A percentile compares a stretch with the other conserved stretches of the same genome.
phyloP scores from a whole-genome alignment of 2,113 vertebrate genomes.

The Bujurquina vittata region DNA sequence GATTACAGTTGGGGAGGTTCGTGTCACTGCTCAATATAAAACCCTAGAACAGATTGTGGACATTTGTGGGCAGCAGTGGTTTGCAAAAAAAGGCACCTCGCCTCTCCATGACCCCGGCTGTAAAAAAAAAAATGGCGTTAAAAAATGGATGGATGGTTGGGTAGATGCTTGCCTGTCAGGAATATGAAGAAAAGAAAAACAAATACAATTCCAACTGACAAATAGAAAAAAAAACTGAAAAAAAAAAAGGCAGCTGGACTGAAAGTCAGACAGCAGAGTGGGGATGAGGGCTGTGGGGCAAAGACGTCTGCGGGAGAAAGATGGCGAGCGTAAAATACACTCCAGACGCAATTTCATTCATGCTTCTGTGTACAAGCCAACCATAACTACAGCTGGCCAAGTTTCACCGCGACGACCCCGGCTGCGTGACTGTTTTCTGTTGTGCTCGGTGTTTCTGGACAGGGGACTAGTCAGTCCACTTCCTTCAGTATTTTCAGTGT shows the following conservation, averaged over 20 bases:
- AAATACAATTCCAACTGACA: background rate
- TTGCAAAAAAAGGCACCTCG: background rate
- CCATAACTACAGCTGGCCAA: slow-evolving; percentile 40
- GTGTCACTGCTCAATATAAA: background rate
- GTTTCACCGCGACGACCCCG: slow-evolving; percentile 35
- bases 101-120: background rate
- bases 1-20: background rate
- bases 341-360: slow-evolving; percentile 54
- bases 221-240: background rate
- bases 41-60: background rate
- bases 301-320: slow-evolving; percentile 1
- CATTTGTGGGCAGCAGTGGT: background rate
- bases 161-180: no score
- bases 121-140: background rate
- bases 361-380: slow-evolving; percentile 50
- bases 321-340: slow-evolving; percentile 35
- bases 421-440: background rate
- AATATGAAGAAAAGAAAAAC: background rate
- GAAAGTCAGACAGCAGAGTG: background rate
- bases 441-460: slow-evolving; percentile 19
- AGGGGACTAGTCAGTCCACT: background rate
- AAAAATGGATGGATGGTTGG: background rate
- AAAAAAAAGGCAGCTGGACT: background rate
- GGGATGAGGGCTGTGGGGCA: background rate
- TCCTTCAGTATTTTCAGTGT: slow-evolving; percentile 14